phyloP scores from a whole-genome alignment of 2,797 vertebrate genomes.

The Percopsis omiscomaycus region DNA sequence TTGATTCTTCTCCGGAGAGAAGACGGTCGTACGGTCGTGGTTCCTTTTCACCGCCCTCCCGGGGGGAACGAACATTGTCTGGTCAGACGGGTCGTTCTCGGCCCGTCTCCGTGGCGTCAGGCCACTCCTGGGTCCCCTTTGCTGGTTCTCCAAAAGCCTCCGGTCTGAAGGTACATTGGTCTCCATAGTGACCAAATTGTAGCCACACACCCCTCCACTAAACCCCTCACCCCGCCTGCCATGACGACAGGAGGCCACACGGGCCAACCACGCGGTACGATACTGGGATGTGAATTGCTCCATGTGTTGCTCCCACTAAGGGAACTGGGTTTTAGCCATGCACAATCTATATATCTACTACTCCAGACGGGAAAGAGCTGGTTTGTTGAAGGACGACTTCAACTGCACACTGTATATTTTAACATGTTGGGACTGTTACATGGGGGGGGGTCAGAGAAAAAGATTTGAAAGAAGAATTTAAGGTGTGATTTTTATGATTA shows the following conservation, averaged over 20 bases:
- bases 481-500: slow-evolving; percentile 3
- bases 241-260: slow-evolving; percentile 59
- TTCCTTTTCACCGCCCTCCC: slow-evolving; percentile 54
- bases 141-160: slow-evolving; percentile 12
- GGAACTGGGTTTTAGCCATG: slow-evolving; percentile 59
- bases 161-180: slow-evolving; percentile 50
- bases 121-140: slow-evolving; percentile 51
- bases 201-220: slow-evolving; percentile 59
- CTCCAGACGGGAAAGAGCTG: too few relatives aligned
- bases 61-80: slow-evolving; percentile 8
- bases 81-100: too few relatives aligned
- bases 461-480: slow-evolving; percentile 28
- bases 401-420: slow-evolving; percentile 69
- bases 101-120: too few relatives aligned
- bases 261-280: slow-evolving; percentile 53
- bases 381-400: slow-evolving; percentile 22
- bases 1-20: slow-evolving; percentile 25
- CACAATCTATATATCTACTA: slow-evolving; percentile 45
- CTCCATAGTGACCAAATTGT: slow-evolving; percentile 51
- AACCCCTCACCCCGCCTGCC: slow-evolving; percentile 20
- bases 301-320: slow-evolving; percentile 46
- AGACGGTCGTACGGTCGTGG: slow-evolving; percentile 40
- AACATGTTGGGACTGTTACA: slow-evolving; percentile 48
- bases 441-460: slow-evolving; percentile 19
- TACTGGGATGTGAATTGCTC: slow-evolving; percentile 66